Evolutionary conservation across 23 tunicate species (phyloP).

Genomic region (Corella eumyota): DNA sequence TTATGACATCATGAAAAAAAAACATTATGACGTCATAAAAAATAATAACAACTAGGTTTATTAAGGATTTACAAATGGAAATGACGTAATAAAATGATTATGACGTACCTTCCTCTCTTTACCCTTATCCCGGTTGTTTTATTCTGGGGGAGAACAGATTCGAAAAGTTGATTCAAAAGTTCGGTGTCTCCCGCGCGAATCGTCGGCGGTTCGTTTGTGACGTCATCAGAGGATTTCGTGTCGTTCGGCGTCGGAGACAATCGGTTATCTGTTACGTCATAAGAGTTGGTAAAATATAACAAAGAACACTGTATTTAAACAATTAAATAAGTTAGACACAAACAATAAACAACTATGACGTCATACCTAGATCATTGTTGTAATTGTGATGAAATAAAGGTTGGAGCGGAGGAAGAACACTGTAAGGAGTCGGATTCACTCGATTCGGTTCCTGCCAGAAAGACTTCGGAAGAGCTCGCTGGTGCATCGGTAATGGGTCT

Average conservation of each 20-base stretch:
- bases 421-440: conserved; percentile 47
- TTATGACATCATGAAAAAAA: neutral
- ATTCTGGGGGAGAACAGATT: conserved; percentile 47
- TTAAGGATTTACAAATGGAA: no score
- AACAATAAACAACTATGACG: no score
- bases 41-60: no score
- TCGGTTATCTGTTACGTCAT: conserved; percentile 52
- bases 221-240: neutral
- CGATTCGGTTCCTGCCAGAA: conserved; percentile 88
- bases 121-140: conserved; percentile 31
- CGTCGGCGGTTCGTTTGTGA: neutral
- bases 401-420: conserved; percentile 67
- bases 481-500: conserved; percentile 64
- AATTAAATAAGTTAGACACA: no score
- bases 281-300: no score
- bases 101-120: conserved; percentile 72
- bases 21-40: neutral
- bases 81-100: no score
- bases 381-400: conserved; percentile 60
- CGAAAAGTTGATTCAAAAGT: conserved; percentile 54
- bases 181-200: conserved; percentile 63
- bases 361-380: no score
- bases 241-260: neutral
- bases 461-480: conserved; percentile 68
- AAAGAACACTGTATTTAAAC: no score